Evolutionary conservation across 2,113 vertebrate genomes (phyloP).

Genomic region (Scomber japonicus): DNA sequence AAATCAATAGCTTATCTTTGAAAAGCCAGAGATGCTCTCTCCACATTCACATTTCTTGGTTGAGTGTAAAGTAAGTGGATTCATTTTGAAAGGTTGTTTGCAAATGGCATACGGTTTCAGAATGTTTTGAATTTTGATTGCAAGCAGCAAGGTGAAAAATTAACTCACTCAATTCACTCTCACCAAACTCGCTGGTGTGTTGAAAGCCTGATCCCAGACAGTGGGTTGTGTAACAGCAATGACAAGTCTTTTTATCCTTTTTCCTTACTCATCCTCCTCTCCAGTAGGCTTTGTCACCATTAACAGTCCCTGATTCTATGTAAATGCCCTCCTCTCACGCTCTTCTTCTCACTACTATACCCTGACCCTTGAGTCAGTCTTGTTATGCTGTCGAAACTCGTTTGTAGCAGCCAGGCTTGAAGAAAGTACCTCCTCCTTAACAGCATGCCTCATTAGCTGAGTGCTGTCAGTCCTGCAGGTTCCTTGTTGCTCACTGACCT

Average conservation of each 20-base stretch:
- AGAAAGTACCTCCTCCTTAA: slow-evolving; percentile 11
- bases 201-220: neutral
- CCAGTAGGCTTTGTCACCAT: neutral
- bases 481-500: slow-evolving; percentile 57
- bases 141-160: neutral
- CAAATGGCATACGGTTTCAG: neutral
- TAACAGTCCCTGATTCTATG: slow-evolving; percentile 5
- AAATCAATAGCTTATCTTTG: slow-evolving; percentile 1
- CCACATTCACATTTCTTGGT: neutral
- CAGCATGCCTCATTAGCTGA: slow-evolving; percentile 69
- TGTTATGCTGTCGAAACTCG: slow-evolving; percentile 11
- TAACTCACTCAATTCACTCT: neutral
- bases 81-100: neutral
- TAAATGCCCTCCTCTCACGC: slow-evolving; percentile 1
- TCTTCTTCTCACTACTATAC: neutral
- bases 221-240: neutral
- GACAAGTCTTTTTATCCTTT: neutral
- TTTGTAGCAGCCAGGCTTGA: slow-evolving; percentile 1
- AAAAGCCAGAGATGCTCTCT: neutral
- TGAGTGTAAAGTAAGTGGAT: neutral
- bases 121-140: neutral
- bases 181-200: neutral
- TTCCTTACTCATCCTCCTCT: slow-evolving; percentile 1
- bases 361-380: slow-evolving; percentile 1
- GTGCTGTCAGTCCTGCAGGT: slow-evolving; percentile 49